phyloP scores from a whole-genome alignment of 2,888 invertebrate genomes.

The Drosophila kokeensis region DNA sequence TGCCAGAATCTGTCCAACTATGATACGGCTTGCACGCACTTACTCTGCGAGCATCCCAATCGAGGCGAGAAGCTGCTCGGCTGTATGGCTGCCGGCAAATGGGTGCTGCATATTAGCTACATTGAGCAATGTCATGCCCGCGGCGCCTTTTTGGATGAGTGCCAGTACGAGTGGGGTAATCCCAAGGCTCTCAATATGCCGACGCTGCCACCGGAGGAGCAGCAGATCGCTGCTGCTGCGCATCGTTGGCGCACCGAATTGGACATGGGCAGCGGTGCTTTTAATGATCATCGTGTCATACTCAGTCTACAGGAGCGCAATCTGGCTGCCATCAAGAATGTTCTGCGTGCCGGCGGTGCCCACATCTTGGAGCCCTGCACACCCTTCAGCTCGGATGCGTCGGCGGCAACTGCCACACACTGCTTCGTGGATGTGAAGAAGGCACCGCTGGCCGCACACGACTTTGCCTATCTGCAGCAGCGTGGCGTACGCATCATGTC shows the following conservation, averaged over 20 bases:
- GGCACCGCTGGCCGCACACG: constrained; percentile 68
- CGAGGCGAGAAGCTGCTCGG: constrained; percentile 95
- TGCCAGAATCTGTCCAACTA: constrained; percentile 85
- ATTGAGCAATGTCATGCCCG: constrained; percentile 88
- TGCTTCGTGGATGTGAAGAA: constrained; percentile 83
- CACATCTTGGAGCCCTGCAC: constrained; percentile 86
- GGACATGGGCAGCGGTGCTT: constrained; percentile 84
- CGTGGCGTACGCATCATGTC: constrained; percentile 76
- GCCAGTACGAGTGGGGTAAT: constrained; percentile 94
- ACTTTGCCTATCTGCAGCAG: constrained; percentile 71
- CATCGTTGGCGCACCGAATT: constrained; percentile 89
- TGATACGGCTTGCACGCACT: constrained; percentile 90
- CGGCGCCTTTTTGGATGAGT: constrained; percentile 86
- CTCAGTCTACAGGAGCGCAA: constrained; percentile 87
- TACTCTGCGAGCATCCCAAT: constrained; percentile 90
- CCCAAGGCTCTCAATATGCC: constrained; percentile 87
- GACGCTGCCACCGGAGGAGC: constrained; percentile 85
- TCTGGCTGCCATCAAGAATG: constrained; percentile 87
- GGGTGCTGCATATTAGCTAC: constrained; percentile 94
- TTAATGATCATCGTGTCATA: constrained; percentile 86
- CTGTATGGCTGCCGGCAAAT: constrained; percentile 94
- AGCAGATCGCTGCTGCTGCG: constrained; percentile 87
- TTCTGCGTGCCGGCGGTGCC: constrained; percentile 93
- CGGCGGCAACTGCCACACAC: constrained; percentile 76
- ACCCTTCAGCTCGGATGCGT: constrained; percentile 70